phyloP scores from a whole-genome alignment of 1,140 invertebrate species.

The Himalopsyche phryganea region DNA sequence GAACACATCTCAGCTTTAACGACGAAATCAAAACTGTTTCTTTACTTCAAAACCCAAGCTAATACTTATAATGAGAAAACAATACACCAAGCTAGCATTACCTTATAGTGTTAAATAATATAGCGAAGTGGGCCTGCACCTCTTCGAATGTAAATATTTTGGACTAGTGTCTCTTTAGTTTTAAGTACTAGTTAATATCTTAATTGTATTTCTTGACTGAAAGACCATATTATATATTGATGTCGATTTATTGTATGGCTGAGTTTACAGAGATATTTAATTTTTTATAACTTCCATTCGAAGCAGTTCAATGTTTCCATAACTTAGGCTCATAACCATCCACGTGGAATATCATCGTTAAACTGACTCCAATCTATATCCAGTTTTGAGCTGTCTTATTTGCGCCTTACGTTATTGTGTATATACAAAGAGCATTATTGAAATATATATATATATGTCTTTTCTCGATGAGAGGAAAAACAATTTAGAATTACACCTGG shows the following conservation, averaged over 20 bases:
- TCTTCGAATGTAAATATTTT: slow-evolving; percentile 32
- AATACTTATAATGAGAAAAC: slow-evolving; percentile 23
- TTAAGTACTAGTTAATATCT: slow-evolving; percentile 31
- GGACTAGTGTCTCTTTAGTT: slow-evolving; percentile 30
- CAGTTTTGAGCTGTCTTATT: too few relatives aligned
- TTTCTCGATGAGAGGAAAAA: too few relatives aligned
- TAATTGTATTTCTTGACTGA: slow-evolving; percentile 36
- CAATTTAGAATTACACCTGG: too few relatives aligned
- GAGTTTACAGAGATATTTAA: slow-evolving; percentile 9
- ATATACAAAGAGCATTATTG: too few relatives aligned
- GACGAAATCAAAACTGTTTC: slow-evolving; percentile 17
- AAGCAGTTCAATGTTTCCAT: slow-evolving; percentile 1
- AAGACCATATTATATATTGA: slow-evolving; percentile 25
- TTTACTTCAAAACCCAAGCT: slow-evolving; percentile 20
- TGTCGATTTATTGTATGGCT: slow-evolving; percentile 10
- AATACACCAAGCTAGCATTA: slow-evolving; percentile 35
- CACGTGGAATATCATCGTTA: neutral
- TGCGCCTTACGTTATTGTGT: too few relatives aligned
- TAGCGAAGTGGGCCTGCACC: slow-evolving; percentile 18
- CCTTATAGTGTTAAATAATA: slow-evolving; percentile 32
- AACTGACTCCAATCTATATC: too few relatives aligned
- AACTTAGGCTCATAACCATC: neutral
- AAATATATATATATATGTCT: too few relatives aligned
- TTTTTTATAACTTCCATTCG: slow-evolving; percentile 12
- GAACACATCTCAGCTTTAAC: slow-evolving; percentile 23